These are phyloP conservation scores for Catostomus latipinnis DNA, from an alignment of 2,797 vertebrate species.

Conservation along the genomic window DNA sequence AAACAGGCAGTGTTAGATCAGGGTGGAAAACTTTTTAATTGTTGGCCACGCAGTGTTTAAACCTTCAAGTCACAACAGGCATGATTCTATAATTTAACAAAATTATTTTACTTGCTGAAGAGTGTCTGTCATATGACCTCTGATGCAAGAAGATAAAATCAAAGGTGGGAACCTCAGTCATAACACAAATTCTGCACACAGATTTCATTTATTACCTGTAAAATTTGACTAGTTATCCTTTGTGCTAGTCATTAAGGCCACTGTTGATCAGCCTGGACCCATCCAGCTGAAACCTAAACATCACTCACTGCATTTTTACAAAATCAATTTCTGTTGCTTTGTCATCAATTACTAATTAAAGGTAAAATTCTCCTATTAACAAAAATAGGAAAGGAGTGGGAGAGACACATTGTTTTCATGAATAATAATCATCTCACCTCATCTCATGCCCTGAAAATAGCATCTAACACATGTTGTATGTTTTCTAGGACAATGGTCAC, in stretches of 20 bases:
- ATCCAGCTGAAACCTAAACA: neutral
- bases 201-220: conserved; percentile 60
- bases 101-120: neutral
- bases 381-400: neutral
- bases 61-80: conserved; percentile 1
- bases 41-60: conserved; percentile 15
- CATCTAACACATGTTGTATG: neutral
- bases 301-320: conserved; percentile 7
- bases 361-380: neutral
- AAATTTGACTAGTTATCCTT: conserved; percentile 53
- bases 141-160: neutral
- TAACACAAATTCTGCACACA: conserved; percentile 22
- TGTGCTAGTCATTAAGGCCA: conserved; percentile 55
- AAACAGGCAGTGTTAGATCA: conserved; percentile 1
- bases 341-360: conserved; percentile 9
- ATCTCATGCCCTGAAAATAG: conserved; percentile 16
- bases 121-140: conserved; percentile 5
- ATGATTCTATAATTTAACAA: conserved; percentile 5
- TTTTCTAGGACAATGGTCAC: conserved; percentile 22
- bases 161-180: neutral
- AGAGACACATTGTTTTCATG: neutral
- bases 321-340: conserved; percentile 1
- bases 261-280: conserved; percentile 21
- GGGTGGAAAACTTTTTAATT: conserved; percentile 31
- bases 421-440: neutral